These are phyloP conservation scores for Blastomussa wellsi DNA, from an alignment of 92 coral and sea anemone genomes.

Conservation along the genomic window DNA sequence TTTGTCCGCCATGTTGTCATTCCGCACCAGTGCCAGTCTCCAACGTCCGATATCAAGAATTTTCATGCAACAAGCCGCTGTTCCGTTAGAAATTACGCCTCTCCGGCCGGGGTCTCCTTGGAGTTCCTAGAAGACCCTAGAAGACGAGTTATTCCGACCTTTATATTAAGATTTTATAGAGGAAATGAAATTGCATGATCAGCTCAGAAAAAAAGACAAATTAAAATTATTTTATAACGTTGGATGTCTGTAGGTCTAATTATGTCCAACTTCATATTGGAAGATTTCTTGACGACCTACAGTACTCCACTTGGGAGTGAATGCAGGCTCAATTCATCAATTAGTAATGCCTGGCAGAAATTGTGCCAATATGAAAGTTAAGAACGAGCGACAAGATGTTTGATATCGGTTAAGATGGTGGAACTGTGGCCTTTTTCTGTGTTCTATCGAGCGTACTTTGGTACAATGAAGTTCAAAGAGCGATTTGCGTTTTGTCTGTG, in stretches of 20 bases:
- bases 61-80: neutral
- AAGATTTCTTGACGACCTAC: neutral
- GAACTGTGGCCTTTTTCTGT: constrained; percentile 29
- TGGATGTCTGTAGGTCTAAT: neutral
- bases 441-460: constrained; percentile 45
- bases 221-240: neutral
- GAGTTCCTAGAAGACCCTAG: neutral
- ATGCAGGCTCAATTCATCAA: constrained; percentile 38
- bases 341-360: constrained; percentile 61
- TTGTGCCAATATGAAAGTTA: constrained; percentile 24
- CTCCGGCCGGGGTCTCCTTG: neutral
- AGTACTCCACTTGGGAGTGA: neutral
- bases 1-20: constrained; percentile 79
- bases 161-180: neutral
- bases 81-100: neutral
- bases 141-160: neutral
- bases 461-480: constrained; percentile 88
- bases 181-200: neutral
- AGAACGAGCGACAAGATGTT: constrained; percentile 22
- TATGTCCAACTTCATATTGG: neutral
- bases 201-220: neutral
- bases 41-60: neutral
- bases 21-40: neutral
- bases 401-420: constrained; percentile 15
- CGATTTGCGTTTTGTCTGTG: constrained; percentile 66